phyloP scores from a whole-genome alignment of 2,888 invertebrate genomes.

The Cybosia mesomella region DNA sequence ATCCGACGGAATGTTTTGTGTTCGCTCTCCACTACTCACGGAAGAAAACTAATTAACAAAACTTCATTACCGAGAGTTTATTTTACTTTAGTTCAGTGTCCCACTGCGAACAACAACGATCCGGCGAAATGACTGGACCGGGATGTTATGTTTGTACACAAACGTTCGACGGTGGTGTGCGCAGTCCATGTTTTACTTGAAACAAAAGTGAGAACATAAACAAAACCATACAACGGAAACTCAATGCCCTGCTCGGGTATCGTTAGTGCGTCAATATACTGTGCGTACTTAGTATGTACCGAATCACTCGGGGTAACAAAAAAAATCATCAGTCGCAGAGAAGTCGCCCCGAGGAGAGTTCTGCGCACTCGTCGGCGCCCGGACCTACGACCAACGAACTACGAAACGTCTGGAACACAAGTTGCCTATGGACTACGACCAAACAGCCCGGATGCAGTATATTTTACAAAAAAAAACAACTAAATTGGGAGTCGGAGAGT shows the following conservation, averaged over 20 bases:
- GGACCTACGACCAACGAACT: too few relatives aligned
- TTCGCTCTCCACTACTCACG: slow-evolving; percentile 33
- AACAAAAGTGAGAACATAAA: neutral
- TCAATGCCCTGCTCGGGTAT: neutral
- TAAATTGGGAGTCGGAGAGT: neutral
- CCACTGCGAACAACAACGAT: slow-evolving; percentile 35
- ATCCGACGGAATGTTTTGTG: slow-evolving; percentile 41
- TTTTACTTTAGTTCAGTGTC: slow-evolving; percentile 38
- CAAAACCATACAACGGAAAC: slow-evolving; percentile 1
- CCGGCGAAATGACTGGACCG: slow-evolving; percentile 11
- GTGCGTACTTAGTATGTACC: too few relatives aligned
- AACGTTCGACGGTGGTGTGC: neutral
- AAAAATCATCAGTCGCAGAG: too few relatives aligned
- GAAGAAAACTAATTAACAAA: slow-evolving; percentile 56
- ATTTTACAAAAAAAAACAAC: too few relatives aligned
- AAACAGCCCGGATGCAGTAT: too few relatives aligned
- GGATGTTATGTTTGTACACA: slow-evolving; percentile 4
- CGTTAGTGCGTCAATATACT: neutral
- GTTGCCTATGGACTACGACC: too few relatives aligned
- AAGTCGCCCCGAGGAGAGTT: too few relatives aligned
- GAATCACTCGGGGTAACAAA: too few relatives aligned
- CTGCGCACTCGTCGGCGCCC: too few relatives aligned
- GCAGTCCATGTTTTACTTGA: slow-evolving; percentile 5
- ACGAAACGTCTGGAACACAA: too few relatives aligned
- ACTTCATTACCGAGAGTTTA: slow-evolving; percentile 53